A percentile compares a stretch with the other conserved stretches of the same genome.
Conservation (phyloP, 2,888 invertebrate genomes). For the Zygaena filipendulae region DNA sequence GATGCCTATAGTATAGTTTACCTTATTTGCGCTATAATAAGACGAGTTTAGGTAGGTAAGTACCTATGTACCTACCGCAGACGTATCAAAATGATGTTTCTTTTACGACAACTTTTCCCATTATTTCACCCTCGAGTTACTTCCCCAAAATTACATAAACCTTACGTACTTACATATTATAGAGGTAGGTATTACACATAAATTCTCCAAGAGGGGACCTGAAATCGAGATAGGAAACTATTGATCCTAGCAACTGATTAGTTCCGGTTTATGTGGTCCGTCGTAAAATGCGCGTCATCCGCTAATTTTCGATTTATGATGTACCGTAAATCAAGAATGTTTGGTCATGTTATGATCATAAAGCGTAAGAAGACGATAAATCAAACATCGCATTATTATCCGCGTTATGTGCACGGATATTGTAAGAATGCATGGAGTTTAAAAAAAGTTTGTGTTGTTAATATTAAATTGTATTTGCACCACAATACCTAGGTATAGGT, state of each 20-base stretch:
- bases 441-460: no score
- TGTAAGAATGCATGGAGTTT: no score
- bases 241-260: slow-evolving; percentile 38
- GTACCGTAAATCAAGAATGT: slow-evolving; percentile 43
- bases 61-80: no score
- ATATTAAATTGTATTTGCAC: no score
- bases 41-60: no score
- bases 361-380: slow-evolving; percentile 15
- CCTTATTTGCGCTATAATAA: no score
- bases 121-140: slow-evolving; percentile 23
- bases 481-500: no score
- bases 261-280: slow-evolving; percentile 37
- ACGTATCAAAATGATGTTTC: no score
- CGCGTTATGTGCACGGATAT: no score
- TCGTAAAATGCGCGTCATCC: slow-evolving; percentile 37
- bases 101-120: slow-evolving; percentile 23
- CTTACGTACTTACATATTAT: slow-evolving; percentile 15
- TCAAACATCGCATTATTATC: no score
- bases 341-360: slow-evolving; percentile 35
- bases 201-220: slow-evolving; percentile 23
- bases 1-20: no score
- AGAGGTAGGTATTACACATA: slow-evolving; percentile 21
- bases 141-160: slow-evolving; percentile 22
- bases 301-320: slow-evolving; percentile 54
- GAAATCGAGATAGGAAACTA: slow-evolving; percentile 28